Evolutionary conservation across 2,113 vertebrate species (phyloP), one percentile per base, ranked within the genome.

Genomic region (Cyanoramphus novaezelandiae): DNA sequence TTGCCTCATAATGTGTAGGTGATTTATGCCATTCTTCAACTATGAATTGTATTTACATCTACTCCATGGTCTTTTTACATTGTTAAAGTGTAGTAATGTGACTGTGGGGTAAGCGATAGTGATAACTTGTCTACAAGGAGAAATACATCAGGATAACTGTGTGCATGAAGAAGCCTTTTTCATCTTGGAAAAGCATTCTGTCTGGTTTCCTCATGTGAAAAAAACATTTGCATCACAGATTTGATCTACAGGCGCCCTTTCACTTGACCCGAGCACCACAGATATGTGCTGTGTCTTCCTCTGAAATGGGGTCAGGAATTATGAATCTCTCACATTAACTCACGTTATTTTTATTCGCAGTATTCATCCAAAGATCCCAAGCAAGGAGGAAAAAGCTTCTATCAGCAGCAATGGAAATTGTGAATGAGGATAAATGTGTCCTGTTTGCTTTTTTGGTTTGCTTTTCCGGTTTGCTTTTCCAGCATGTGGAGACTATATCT

Each of bases 391-490:
- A 53, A 94, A 81, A 80, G 46, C 57, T 81, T 76, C 80, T 43
- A 71, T 46, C 35, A 81, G 46, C 89, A 63, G n/a, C 1, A 5
- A 62, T 41, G 31, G 53, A 77, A 93, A 76, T 75, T 76, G 67
- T 92, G 82, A 94, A 94, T 79, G 59, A 79, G 44, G 67, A 69
- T 79, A 87, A 62, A 91, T 95, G 85, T 90, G 44, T 82, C 19
- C 0, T 64, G 24, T 82, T 92, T 60, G 43, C 46, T 86, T 82
- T 82, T 94, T 74, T 31, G 0, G 41, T 86, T 94, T 39, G 3
- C 46, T 86, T 82, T 82, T 94, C 77, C 25, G 0, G 41, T 86
- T 94, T 39, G 3, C 37, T 94, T 91, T 92, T 62, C 78, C 72
- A 82, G 80, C 41, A 92, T 93, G 77, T 31, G 0, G 78, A 94